These are phyloP conservation scores for Crambe crambe DNA, from an alignment of 37 sponge, comb jelly and placozoan species.

Conservation along the genomic window DNA sequence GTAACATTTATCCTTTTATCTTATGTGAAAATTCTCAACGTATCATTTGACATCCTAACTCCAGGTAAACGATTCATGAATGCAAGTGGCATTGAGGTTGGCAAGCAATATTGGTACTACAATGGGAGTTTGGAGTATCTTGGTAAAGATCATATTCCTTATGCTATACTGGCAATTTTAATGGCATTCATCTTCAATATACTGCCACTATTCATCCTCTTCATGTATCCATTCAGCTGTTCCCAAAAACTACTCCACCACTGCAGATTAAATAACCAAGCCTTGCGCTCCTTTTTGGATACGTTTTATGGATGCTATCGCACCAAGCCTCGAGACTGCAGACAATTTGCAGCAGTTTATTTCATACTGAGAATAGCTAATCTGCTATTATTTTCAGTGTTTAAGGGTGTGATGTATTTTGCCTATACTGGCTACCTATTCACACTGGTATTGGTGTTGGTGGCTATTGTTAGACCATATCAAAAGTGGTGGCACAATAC, in stretches of 20 bases:
- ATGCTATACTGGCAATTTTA: constrained; percentile 12
- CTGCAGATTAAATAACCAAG: not conserved
- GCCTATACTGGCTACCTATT: not conserved
- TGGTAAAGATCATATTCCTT: not conserved
- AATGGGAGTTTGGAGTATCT: not conserved
- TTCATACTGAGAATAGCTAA: not conserved
- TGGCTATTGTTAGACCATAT: not conserved
- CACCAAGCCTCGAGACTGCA: constrained; percentile 24
- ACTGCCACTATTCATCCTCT: constrained; percentile 46
- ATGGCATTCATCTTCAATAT: constrained; percentile 25
- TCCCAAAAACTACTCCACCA: not conserved
- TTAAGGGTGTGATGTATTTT: not conserved
- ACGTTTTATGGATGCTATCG: constrained; percentile 64
- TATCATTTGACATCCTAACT: not conserved
- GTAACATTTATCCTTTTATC: constrained; percentile 13
- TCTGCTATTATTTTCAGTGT: not conserved
- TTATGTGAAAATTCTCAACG: constrained; percentile 5
- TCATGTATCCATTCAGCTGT: constrained; percentile 10
- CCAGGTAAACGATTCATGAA: not conserved
- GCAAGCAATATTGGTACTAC: not conserved
- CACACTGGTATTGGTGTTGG: not conserved
- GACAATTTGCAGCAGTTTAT: constrained; percentile 58
- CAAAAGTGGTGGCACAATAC: not conserved
- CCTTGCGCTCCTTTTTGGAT: constrained; percentile 33
- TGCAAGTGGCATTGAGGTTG: not conserved